Conservation (phyloP, 2,113 vertebrate species). For the Phyllostomus discolor region DNA sequence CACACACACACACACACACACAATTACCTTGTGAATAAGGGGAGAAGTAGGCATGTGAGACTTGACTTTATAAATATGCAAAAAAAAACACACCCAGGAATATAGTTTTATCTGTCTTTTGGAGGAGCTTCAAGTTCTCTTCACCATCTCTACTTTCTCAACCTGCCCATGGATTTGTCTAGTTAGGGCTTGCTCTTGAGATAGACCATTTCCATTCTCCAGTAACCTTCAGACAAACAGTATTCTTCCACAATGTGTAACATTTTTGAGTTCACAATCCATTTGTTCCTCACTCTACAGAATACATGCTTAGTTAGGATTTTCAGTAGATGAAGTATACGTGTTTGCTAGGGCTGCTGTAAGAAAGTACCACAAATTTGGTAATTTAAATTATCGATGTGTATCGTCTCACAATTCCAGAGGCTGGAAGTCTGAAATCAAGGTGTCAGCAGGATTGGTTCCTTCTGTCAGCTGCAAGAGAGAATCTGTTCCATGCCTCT, state of each 20-base stretch:
- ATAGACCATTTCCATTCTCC: not conserved
- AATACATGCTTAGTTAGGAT: not conserved
- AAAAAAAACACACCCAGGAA: not conserved
- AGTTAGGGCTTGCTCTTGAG: not conserved
- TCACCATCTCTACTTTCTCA: not conserved
- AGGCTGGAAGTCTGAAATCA: not conserved
- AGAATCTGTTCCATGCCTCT: not conserved
- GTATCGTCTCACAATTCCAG: not conserved
- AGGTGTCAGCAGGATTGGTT: not conserved
- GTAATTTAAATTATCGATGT: not conserved
- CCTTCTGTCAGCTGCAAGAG: not conserved
- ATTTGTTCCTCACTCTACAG: not conserved
- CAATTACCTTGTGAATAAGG: not conserved
- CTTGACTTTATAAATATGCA: not conserved
- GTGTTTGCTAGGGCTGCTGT: not conserved
- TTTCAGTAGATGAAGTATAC: not conserved
- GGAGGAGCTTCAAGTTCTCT: not conserved
- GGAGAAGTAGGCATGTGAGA: not conserved
- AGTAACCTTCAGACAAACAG: not conserved
- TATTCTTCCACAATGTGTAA: not conserved
- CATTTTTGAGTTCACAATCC: not conserved
- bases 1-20: too few relatives aligned
- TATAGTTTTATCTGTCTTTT: not conserved
- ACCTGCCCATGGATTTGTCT: not conserved
- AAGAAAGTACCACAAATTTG: not conserved